These are phyloP conservation scores for Diplosoma virens DNA, from an alignment of 23 tunicate genomes.

Conservation along the genomic window DNA sequence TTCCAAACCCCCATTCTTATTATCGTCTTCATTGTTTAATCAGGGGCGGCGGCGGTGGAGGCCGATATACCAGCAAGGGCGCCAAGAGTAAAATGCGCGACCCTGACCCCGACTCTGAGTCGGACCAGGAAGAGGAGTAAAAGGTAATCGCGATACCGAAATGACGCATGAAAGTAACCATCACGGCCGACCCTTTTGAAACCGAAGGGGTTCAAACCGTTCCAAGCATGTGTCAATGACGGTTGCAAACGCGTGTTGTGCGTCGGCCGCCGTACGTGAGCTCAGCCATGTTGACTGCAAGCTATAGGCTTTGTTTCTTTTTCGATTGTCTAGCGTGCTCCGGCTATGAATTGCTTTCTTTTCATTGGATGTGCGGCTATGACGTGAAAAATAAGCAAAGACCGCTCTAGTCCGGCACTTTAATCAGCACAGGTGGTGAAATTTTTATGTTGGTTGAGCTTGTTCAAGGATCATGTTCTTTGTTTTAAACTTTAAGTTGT, in stretches of 20 bases:
- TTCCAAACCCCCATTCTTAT: background rate
- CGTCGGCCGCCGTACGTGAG: too few relatives aligned
- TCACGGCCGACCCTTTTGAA: background rate
- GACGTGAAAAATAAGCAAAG: too few relatives aligned
- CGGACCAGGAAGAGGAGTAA: conserved; percentile 64
- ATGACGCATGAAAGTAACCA: conserved; percentile 45
- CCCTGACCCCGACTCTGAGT: conserved; percentile 35
- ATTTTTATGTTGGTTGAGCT: too few relatives aligned
- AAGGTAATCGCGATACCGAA: too few relatives aligned
- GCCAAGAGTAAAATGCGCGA: conserved; percentile 1
- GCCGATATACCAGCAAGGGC: conserved; percentile 40
- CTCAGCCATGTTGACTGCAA: background rate
- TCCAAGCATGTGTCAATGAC: conserved; percentile 36
- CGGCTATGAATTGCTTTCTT: too few relatives aligned
- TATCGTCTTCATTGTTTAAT: conserved; percentile 5
- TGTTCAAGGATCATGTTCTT: too few relatives aligned
- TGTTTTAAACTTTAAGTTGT: too few relatives aligned
- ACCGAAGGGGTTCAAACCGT: background rate
- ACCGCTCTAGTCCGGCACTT: too few relatives aligned
- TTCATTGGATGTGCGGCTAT: too few relatives aligned
- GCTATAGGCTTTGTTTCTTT: background rate
- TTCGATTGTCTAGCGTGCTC: too few relatives aligned
- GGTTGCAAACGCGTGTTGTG: too few relatives aligned
- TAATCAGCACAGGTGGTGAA: too few relatives aligned
- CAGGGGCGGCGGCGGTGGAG: conserved; percentile 43